Base-by-base conservation (phyloP, 2,888 invertebrate species). In the Cerastis rubricosa region DNA sequence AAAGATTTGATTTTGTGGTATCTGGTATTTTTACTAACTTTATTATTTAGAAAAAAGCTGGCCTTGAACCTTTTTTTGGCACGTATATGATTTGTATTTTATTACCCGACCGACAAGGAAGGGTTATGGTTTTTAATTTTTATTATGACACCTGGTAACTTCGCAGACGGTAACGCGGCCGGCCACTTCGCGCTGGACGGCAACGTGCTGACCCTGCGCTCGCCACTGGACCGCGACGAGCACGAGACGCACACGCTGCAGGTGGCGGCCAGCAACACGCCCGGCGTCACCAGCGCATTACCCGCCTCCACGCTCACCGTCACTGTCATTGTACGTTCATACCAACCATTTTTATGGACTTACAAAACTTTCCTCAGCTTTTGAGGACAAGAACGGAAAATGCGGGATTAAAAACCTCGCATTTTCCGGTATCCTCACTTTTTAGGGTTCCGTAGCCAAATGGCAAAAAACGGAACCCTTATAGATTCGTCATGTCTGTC, bases 181-280 rank as follows among this genome's bases (percentile, higher is more conserved):
- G 95, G 92, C 0, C 86, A 92, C 74, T 96, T 96, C 87, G 88
- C 79, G 57, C 87, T 91, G 8, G 68, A 76, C 2, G 92, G 87
- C 1, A 94, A 97, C 85, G 85, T 89, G 0, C 85, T 97, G 47
- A 92, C 88, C 68, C 87, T 97, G 64, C 87, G 80, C 3, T 85
- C 86, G 1, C 89, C 89, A 64, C 90, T 98, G 85, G 94, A 97
- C 90, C 96, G 97, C 68, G 95, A 95, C 76, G 89, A 43, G 11
- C 87, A 91, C 89, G 35, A 89, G 0, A 84, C 87, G 1, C 96
- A 97, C 88, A 90, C 88, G 0, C 88, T 98, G 29, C 85, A 90
- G 11, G 92, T 98, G 4, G 96, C 96, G 0, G 97, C 97, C 9
- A 95, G 97, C 76, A 97, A 97, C 91, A 87, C 92, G 2, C 90